Base-by-base conservation (phyloP, 1,140 invertebrate genomes). In the Papilio machaon region DNA sequence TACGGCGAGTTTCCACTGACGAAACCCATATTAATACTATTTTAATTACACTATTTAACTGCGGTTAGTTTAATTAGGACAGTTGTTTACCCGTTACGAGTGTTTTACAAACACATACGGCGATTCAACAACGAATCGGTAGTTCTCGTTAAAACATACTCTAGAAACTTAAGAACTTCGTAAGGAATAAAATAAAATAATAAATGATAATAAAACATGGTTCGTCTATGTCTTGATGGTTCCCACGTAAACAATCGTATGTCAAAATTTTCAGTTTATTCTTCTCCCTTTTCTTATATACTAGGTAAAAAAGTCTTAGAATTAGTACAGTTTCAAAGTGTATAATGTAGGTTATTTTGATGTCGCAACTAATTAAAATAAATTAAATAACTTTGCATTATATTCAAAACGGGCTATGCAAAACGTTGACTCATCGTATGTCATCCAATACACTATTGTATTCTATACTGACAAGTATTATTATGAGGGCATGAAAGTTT, bases 361-460 rank as follows among this genome's bases (percentile, higher is more conserved):
- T 46, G 30, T 46, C 0, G 38, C 38, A 46, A 46, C 15, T 17
- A 73, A 47, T 73, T 73, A 73, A 73, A 73, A 73, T 73, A 46
- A 73, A 73, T 46, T 73, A 73, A 73, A 73, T 73, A 73, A 19
- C 35, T 49, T 30, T 30, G 47, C 11, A 75, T 75, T 75, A 75
- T 75, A 74, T 74, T 74, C 73, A 74, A 74, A 74, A 74, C 35
- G 38, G 73, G 0, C 73, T 74, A 75, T 75, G 73, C 47, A 49
- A 75, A 75, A 35, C 23, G 46, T 23, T 7, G 73, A 75, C 73
- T 75, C 73, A 75, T 46, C 46, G 64, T 30, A 10, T 67, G 64
- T 67, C 64, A 67, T 67, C 35, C 64, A 35, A 67, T 67, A 67
- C 64, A 67, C 64, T 15, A 67, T 67, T 67, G 64, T 67, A 67